These are phyloP conservation scores for Gopherus evgoodei DNA, from an alignment of 2,113 vertebrate species.

Conservation along the genomic window DNA sequence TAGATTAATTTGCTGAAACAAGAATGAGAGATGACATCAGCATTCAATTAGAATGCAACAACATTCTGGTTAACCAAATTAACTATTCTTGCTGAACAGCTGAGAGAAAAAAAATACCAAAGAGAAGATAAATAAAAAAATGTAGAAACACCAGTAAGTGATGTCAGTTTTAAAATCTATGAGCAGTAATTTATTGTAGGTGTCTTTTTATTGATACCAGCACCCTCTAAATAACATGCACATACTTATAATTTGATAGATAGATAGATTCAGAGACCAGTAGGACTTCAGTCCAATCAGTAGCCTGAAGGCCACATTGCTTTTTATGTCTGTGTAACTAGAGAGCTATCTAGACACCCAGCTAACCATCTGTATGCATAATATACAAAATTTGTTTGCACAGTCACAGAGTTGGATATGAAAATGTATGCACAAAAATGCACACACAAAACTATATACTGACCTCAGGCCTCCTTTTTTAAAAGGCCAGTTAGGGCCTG, in stretches of 20 bases:
- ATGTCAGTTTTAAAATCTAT: neutral
- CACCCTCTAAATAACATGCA: neutral
- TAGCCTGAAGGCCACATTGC: neutral
- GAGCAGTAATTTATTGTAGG: neutral
- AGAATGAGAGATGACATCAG: neutral
- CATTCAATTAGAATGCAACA: slow-evolving; percentile 34
- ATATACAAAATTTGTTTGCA: slow-evolving; percentile 24
- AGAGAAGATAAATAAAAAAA: slow-evolving; percentile 52
- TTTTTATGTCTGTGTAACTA: neutral
- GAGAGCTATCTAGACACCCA: neutral
- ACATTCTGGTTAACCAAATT: slow-evolving; percentile 58
- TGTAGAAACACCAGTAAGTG: neutral
- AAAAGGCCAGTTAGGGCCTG: slow-evolving; percentile 58
- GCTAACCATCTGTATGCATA: slow-evolving; percentile 45
- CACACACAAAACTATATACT: slow-evolving; percentile 52
- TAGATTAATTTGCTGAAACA: neutral
- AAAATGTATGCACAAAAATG: slow-evolving; percentile 54
- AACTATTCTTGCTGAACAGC: slow-evolving; percentile 41
- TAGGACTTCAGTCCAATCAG: neutral
- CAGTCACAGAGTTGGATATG: slow-evolving; percentile 50
- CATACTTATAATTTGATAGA: neutral
- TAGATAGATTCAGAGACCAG: neutral
- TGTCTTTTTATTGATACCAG: neutral
- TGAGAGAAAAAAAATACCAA: slow-evolving; percentile 39
- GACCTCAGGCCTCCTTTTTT: slow-evolving; percentile 43